A percentile compares a stretch with the other conserved stretches of the same genome.
phyloP scores from a whole-genome alignment of 2,113 vertebrate genomes.

The Neolamprologus modestus region DNA sequence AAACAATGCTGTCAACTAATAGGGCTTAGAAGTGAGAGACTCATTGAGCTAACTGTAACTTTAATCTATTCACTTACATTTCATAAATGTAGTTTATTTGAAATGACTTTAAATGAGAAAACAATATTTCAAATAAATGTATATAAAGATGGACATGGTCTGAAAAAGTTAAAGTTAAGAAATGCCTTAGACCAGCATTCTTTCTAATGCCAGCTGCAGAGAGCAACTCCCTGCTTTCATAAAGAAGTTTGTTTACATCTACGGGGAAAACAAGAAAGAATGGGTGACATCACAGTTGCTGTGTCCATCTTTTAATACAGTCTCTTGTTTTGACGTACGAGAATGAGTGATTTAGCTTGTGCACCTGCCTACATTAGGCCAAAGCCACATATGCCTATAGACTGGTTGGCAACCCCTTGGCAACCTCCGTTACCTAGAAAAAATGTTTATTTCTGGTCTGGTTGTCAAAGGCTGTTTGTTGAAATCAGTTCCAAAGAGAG shows the following conservation, averaged over 20 bases:
- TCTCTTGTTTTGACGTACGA: background rate
- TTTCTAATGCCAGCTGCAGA: background rate
- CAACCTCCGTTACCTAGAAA: background rate
- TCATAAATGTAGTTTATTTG: background rate
- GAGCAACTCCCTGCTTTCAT: background rate
- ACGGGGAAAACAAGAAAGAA: background rate
- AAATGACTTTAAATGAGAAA: background rate
- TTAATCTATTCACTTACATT: background rate
- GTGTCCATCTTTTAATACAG: background rate
- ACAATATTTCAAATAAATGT: rapidly evolving
- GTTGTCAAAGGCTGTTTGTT: rapidly evolving
- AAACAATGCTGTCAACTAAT: rapidly evolving
- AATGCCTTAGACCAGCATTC: background rate
- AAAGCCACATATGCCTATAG: background rate
- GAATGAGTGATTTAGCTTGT: background rate
- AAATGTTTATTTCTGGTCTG: background rate
- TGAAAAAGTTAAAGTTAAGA: background rate
- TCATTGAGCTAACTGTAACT: background rate
- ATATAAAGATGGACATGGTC: background rate
- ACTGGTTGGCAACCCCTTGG: background rate
- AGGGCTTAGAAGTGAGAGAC: background rate
- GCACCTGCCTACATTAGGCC: background rate
- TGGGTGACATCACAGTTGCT: background rate
- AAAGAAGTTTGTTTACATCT: background rate
- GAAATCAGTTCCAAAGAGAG: background rate